These are phyloP conservation scores for Dermochelys coriacea DNA, from an alignment of 2,797 vertebrate species.

Conservation along the genomic window DNA sequence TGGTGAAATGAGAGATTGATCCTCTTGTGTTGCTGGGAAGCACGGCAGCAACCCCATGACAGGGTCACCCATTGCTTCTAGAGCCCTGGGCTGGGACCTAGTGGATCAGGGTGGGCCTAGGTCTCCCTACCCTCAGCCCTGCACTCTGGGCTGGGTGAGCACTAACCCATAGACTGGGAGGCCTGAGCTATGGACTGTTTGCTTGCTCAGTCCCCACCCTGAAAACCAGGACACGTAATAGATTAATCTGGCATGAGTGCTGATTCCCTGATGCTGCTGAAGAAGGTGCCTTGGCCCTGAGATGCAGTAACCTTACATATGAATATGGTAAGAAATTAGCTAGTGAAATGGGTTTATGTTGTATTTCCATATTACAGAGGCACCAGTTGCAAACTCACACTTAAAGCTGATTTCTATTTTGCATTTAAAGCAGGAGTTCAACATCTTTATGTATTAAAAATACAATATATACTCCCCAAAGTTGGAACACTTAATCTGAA, in stretches of 20 bases:
- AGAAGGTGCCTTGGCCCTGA: not conserved
- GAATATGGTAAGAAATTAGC: not conserved
- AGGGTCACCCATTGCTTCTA: not conserved
- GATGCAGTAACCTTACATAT: not conserved
- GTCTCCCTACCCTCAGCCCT: not conserved
- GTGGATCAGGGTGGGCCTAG: not conserved
- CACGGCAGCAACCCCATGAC: not conserved
- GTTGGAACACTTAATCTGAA: not conserved
- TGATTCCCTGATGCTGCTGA: not conserved
- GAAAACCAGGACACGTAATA: not conserved
- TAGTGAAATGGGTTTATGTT: not conserved
- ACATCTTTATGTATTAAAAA: not conserved
- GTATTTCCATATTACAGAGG: conserved; percentile 24
- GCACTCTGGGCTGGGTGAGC: not conserved
- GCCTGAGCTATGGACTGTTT: not conserved
- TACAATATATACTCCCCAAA: not conserved
- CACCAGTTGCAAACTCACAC: not conserved
- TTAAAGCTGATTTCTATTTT: not conserved
- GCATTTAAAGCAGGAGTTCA: not conserved
- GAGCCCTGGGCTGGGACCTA: not conserved
- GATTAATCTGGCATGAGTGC: not conserved
- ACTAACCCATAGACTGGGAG: not conserved
- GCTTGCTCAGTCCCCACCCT: not conserved
- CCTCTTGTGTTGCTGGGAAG: not conserved
- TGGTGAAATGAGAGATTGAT: not conserved